Evolutionary conservation across 2,797 vertebrate species (phyloP), one percentile per base, ranked within the genome.

Genomic region (Parotocinclus haroldoi): DNA sequence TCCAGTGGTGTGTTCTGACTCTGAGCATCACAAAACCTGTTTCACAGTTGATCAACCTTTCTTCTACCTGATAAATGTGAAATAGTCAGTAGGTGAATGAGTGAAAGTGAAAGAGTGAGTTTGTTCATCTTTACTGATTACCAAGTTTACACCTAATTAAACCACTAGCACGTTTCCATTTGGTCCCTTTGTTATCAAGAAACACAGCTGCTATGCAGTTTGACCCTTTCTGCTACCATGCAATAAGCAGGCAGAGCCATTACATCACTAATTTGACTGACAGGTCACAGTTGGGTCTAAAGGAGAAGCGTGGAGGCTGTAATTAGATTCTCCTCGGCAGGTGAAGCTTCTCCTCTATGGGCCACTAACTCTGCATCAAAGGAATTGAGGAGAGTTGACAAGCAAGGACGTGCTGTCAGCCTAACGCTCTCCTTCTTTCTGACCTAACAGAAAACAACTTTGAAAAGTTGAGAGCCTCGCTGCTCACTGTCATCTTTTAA

Each of bases 181-280:
- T 54, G 36, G 10, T 37, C 52, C 46, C 53, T 77, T 74, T 48
- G 45, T 50, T 53, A 59, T 19, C 51, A 37, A 51, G 66, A 58
- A 66, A 42, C 44, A 63, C 69, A 72, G 45, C 27, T 38, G n/a
- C 50, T 10, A 18, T 61, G 11, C 57, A 60, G 67, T 58, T 10
- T 36, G 58, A 69, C 66, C 60, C 19, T 40, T 10, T 40, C 36
- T 52, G 16, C 58, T 63, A 71, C 49, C 11, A 8, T 4, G 61
- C 60, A 69, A 50, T 53, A 63, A 66, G 76, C 18, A 73, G 66
- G 74, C 64, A 50, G 63, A 71, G 65, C 65, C 48, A 73, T 71
- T 75, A 66, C 68, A 48, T 73, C 16, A 59, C 64, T 79, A 65
- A 73, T 79, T 74, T 75, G 78, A 79, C 70, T 75, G 78, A 79